phyloP scores from a whole-genome alignment of 2,113 vertebrate genomes.

The Phocoena sinus region DNA sequence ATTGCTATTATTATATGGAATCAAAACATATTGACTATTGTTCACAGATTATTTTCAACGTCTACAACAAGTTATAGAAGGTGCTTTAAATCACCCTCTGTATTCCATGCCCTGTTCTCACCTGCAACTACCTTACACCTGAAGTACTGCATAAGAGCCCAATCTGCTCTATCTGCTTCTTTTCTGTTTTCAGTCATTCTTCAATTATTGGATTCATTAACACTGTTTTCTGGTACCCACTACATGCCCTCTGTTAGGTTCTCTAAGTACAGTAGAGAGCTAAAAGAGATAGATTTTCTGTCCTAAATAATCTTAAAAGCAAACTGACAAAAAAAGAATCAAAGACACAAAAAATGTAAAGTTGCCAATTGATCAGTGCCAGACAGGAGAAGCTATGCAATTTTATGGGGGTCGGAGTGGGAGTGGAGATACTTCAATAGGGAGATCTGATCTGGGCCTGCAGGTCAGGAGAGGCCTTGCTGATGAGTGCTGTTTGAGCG shows the following conservation, averaged over 20 bases:
- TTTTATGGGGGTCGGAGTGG: background rate
- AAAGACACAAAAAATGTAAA: background rate
- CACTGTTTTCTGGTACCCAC: background rate
- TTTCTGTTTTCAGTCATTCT: background rate
- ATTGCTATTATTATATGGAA: background rate
- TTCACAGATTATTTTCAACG: background rate
- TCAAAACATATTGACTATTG: slow-evolving; percentile 41
- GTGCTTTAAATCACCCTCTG: background rate
- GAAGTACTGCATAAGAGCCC: background rate
- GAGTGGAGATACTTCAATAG: background rate
- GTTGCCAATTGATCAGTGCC: background rate
- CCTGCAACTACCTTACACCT: background rate
- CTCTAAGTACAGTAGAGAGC: background rate
- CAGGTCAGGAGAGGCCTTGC: background rate
- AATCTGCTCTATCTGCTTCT: background rate
- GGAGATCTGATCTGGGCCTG: background rate
- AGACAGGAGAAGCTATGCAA: background rate
- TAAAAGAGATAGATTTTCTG: background rate
- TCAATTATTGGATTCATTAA: background rate
- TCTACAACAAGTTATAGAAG: background rate
- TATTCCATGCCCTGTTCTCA: background rate
- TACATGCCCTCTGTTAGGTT: background rate
- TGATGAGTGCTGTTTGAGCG: background rate
- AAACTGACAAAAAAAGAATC: background rate
- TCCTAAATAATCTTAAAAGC: background rate